Evolutionary conservation across 2,113 vertebrate genomes (phyloP), one percentile per base, ranked within the genome.

Genomic region (Nyctereutes procyonoides): DNA sequence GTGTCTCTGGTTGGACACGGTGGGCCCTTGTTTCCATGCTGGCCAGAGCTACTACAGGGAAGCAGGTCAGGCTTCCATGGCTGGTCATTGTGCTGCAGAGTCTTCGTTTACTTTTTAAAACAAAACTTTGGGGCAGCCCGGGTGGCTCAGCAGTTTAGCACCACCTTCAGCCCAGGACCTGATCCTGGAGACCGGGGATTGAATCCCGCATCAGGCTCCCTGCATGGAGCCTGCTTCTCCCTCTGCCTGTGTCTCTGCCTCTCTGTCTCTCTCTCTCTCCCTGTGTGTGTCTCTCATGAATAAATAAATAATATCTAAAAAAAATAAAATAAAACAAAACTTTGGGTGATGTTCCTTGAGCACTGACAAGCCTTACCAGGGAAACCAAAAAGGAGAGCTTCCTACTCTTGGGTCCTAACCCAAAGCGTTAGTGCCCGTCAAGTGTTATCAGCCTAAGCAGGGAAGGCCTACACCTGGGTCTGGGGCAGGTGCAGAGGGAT

Each of bases 1-100:
- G 0, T 15, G 32, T 38, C 43, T 0, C 1, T 13, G n/a, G 48
- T 1, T 1, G 2, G 48, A 14, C 16, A 22, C 5, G 0, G 1
- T 7, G 17, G 67, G 28, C 35, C 9, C 55, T 65, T 43, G 30
- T 20, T 26, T 20, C 28, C 48, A 0, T 2, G 9, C 20, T 9
- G n/a, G 20, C 28, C 48, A 62, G 11, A 92, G 73, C 30, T 15
- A 3, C 48, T 4, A 43, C 43, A 43, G 3, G 3, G 55, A 51
- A 19, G 20, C 8, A 35, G 15, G 43, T 35, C 20, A 38, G 51
- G 56, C 38, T 92, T 53, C 8, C 8, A 0, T 28, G 48, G 53
- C 12, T 32, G 24, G 8, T 95, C 28, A 35, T 53, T 81, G 60
- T 12, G 58, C 8, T 17, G 3, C 12, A 14, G 2, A 4, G 1